Conservation (phyloP, 1,140 invertebrate genomes). For the Muscidifurax raptorellus region DNA sequence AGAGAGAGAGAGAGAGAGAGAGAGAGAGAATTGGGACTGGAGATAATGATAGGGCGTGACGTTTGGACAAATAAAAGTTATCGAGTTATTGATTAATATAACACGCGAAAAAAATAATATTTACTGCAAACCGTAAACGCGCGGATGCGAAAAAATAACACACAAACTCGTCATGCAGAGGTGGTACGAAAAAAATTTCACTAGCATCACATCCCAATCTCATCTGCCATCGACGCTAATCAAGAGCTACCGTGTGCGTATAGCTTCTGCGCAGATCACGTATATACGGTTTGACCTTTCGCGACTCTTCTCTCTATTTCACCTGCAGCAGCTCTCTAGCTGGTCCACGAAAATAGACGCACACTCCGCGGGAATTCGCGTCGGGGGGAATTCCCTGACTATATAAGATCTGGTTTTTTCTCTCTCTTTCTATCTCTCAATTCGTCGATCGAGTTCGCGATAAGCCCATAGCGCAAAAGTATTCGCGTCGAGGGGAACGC, state of each 20-base stretch:
- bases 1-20: neutral
- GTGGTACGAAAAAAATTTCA: neutral
- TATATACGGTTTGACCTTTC: conserved; percentile 39
- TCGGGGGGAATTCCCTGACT: neutral
- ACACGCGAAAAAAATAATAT: no score
- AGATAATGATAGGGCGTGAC: neutral
- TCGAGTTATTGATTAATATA: no score
- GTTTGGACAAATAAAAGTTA: no score
- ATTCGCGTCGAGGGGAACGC: neutral
- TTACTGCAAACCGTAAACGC: no score
- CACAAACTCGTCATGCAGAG: no score
- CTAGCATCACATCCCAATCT: conserved; percentile 23
- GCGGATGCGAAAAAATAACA: neutral
- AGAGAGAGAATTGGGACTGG: neutral
- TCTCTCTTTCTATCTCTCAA: neutral
- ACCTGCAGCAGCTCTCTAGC: neutral
- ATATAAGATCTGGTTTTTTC: neutral
- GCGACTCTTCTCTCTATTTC: conserved; percentile 16
- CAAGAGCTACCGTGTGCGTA: conserved; percentile 48
- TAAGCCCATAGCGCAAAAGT: neutral
- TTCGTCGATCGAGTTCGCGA: conserved; percentile 13
- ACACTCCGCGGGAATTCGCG: conserved; percentile 6
- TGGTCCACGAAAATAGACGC: conserved; percentile 5
- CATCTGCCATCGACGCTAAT: conserved; percentile 52
- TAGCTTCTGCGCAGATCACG: neutral